These are phyloP conservation scores for Petrocephalus microphthalmus DNA, from an alignment of 2,113 vertebrate species.

Conservation along the genomic window DNA sequence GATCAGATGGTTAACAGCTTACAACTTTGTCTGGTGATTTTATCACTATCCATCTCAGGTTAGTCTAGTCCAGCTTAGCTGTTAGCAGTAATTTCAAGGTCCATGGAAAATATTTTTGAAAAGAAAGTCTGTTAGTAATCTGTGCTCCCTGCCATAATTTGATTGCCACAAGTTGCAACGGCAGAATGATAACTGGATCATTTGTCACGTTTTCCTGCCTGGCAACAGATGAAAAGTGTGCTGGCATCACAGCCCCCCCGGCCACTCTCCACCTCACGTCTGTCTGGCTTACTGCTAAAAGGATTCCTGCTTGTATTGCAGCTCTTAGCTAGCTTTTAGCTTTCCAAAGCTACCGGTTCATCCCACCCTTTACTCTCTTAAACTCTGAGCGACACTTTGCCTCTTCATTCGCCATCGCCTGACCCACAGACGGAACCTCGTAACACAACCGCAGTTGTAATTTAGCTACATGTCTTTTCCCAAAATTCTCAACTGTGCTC, in stretches of 20 bases:
- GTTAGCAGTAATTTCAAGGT: background rate
- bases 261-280: background rate
- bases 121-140: background rate
- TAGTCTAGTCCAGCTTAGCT: background rate
- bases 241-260: background rate
- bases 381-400: background rate
- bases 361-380: background rate
- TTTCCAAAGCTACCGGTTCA: background rate
- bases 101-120: background rate
- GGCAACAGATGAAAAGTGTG: background rate
- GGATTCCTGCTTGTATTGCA: slow-evolving; percentile 2
- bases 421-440: too few relatives aligned
- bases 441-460: background rate
- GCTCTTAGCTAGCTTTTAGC: background rate
- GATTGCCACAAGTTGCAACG: background rate
- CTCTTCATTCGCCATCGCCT: background rate
- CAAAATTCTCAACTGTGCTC: background rate
- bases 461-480: background rate
- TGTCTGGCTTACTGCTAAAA: background rate
- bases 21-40: background rate
- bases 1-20: background rate
- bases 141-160: background rate
- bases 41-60: background rate
- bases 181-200: background rate
- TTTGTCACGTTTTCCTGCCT: background rate